Evolutionary conservation across 2,797 vertebrate species (phyloP).

Genomic region (Spinus pinus): DNA sequence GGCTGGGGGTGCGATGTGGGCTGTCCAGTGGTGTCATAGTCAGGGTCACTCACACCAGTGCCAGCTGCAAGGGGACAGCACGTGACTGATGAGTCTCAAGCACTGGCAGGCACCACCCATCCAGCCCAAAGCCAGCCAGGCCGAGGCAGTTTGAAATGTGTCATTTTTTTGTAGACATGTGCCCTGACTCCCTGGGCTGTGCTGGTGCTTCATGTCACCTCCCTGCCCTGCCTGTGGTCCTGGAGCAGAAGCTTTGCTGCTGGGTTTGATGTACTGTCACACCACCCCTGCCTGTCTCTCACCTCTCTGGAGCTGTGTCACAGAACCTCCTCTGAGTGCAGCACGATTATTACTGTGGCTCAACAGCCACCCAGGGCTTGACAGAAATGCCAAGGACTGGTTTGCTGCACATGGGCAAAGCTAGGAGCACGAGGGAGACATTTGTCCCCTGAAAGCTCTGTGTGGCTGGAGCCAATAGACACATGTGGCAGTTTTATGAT

Average conservation of each 20-base stretch:
- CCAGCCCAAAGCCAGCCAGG: neutral
- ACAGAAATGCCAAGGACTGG: neutral
- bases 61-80: neutral
- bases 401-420: neutral
- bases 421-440: accelerated
- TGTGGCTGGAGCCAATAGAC: neutral
- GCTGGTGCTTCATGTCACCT: accelerated
- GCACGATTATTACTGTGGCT: neutral
- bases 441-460: neutral
- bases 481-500: neutral
- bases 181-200: neutral
- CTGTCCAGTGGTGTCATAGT: neutral
- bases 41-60: neutral
- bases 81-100: neutral
- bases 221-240: neutral
- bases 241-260: neutral
- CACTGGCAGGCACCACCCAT: neutral
- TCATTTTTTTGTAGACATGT: neutral
- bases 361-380: accelerated
- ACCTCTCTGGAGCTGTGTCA: neutral
- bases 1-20: accelerated
- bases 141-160: neutral
- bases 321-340: neutral
- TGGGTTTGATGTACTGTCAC: neutral
- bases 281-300: neutral